Conservation (phyloP, 2,888 invertebrate species). For the Chromoteleia sp. region DNA sequence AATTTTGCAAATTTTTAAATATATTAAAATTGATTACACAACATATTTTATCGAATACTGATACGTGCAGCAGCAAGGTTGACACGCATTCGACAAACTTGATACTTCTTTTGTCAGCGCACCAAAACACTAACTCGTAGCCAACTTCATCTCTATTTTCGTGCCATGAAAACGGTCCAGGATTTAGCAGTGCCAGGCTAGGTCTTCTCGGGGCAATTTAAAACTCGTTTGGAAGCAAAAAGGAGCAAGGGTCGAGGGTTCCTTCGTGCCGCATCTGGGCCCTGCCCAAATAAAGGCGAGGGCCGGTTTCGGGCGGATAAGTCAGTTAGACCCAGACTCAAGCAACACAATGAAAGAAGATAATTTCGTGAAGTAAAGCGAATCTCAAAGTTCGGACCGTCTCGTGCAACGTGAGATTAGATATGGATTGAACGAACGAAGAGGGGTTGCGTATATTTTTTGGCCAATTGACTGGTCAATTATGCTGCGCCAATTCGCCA, state of each 20-base stretch:
- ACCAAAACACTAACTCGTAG: too few species aligned
- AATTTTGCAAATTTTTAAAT: too few species aligned
- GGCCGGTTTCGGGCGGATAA: conserved; percentile 61
- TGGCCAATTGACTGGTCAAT: conserved; percentile 60
- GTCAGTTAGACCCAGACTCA: conserved; percentile 29
- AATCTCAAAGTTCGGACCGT: conserved; percentile 19
- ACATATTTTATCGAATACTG: too few species aligned
- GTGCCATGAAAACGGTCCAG: conserved; percentile 10
- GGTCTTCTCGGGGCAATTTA: conserved; percentile 75
- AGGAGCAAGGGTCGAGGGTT: conserved; percentile 55
- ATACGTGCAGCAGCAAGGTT: too few species aligned
- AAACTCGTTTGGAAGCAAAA: conserved; percentile 78
- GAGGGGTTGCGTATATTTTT: conserved; percentile 39
- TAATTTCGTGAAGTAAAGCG: conserved; percentile 55
- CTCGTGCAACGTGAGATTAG: conserved; percentile 49
- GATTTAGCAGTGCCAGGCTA: conserved; percentile 30
- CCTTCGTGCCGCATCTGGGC: conserved; percentile 76
- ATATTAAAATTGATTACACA: too few species aligned
- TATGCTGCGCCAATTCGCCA: conserved; percentile 30
- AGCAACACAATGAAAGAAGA: conserved; percentile 54
- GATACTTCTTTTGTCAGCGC: too few species aligned
- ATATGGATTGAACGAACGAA: conserved; percentile 12
- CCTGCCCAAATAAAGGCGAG: conserved; percentile 68
- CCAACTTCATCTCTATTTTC: conserved; percentile 17
- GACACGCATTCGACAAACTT: too few species aligned